Base-by-base conservation (phyloP, 2,113 vertebrate genomes). In the Oreotrochilus melanogaster region DNA sequence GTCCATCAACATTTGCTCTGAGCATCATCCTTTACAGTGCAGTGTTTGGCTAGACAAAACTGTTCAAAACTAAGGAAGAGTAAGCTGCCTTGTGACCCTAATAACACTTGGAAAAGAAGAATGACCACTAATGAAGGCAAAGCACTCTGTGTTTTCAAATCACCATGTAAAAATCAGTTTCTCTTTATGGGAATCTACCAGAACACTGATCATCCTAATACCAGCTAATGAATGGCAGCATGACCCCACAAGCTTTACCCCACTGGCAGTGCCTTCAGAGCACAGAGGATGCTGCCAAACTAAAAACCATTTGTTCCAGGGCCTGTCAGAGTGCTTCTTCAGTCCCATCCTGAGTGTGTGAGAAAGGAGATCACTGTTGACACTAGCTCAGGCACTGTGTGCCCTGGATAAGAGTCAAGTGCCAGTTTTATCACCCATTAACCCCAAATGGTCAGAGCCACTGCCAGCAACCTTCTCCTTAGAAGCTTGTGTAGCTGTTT, bases 341-440 rank as follows among this genome's bases (percentile, higher is more conserved):
- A 25, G 9, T 57, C 45, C 73, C 50, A 48, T 2, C 4, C 27
- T 57, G 27, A 28, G 22, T 4, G 47, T 2, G 4, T 56, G 67
- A 76, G 69, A 18, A 16, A 86, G 22, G 5, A 76, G 7, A 9
- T 10, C 17, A 5, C 48, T 69, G 25, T 19, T 84, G n/a, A 62
- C 16, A 35, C n/a, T 51, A 57, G 58, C 33, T 47, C 30, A 43
- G 11, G 30, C 16, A 33, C 10, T 1, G 0, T 0, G 0, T 3
- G 62, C 22, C 24, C 33, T 45, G 42, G 19, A 50, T 71, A 14
- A 78, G 70, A 45, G 33, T 23, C n/a, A 72, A 17, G 10, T 35
- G 5, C 27, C 82, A 37, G 19, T 33, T 86, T 50, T 23, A 3
- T 54, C 37, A 47, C 14, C 3, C 47, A 23, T 12, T 35, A n/a